Conservation (phyloP, 2,888 invertebrate species). For the Gastrophysa polygoni region DNA sequence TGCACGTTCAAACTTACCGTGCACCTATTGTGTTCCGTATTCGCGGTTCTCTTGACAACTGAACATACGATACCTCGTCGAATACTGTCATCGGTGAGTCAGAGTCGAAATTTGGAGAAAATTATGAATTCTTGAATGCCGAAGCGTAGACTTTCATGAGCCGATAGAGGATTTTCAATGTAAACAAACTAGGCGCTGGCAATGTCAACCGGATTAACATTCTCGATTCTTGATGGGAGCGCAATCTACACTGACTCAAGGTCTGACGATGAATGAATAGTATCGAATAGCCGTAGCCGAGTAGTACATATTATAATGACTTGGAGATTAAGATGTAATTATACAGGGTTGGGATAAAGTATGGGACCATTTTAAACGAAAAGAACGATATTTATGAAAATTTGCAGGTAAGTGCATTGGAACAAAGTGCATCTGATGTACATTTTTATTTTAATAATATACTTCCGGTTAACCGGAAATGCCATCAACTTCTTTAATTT, state of each 20-base stretch:
- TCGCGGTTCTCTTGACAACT: neutral
- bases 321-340: neutral
- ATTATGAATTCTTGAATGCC: constrained; percentile 13
- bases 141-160: constrained; percentile 6
- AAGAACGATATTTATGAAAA: too few species aligned
- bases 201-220: constrained; percentile 17
- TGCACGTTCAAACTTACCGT: too few species aligned
- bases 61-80: neutral
- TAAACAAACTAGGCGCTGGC: constrained; percentile 14
- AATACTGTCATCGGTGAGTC: constrained; percentile 10
- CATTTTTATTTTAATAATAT: too few species aligned
- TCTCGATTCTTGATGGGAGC: neutral
- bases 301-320: too few species aligned
- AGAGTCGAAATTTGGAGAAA: constrained; percentile 25
- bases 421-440: too few species aligned
- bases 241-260: constrained; percentile 10
- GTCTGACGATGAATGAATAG: constrained; percentile 2
- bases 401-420: too few species aligned
- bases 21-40: too few species aligned
- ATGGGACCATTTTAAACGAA: too few species aligned
- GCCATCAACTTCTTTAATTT: too few species aligned
- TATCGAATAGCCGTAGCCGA: too few species aligned
- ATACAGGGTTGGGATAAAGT: neutral
- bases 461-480: too few species aligned
- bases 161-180: constrained; percentile 9